Evolutionary conservation across 2,888 invertebrate species (phyloP).

Genomic region (Encarsia formosa): DNA sequence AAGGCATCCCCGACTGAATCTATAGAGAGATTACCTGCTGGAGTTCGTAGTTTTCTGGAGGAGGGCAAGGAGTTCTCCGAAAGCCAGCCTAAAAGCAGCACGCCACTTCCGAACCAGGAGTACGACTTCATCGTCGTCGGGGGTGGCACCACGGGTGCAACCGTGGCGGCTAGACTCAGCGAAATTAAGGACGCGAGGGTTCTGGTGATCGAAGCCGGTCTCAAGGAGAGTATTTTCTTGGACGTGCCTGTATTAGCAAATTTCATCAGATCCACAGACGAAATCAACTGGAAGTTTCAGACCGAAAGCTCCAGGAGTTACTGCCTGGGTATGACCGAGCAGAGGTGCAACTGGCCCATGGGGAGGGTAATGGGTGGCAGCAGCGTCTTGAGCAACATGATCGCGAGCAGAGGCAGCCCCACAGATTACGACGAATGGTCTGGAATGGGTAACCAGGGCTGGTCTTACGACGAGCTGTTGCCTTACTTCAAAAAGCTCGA

Average conservation of each 20-base stretch:
- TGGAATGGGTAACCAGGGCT: conserved; percentile 49
- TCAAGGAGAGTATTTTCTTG: conserved; percentile 80
- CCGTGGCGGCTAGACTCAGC: conserved; percentile 72
- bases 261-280: conserved; percentile 71
- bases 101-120: conserved; percentile 2
- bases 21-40: conserved; percentile 4
- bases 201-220: conserved; percentile 74
- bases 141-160: conserved; percentile 61
- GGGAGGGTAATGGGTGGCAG: conserved; percentile 53
- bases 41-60: background rate
- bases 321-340: conserved; percentile 48
- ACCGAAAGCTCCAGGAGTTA: conserved; percentile 67
- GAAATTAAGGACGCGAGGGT: conserved; percentile 72
- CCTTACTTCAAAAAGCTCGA: conserved; percentile 55
- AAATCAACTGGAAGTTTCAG: conserved; percentile 84
- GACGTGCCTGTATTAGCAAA: conserved; percentile 79
- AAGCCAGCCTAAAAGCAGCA: conserved; percentile 6
- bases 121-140: conserved; percentile 33
- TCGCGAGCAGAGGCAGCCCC: conserved; percentile 52
- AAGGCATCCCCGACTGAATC: background rate
- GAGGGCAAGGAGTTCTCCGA: conserved; percentile 1
- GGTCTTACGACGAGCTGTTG: conserved; percentile 44
- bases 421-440: conserved; percentile 54
- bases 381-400: conserved; percentile 54
- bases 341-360: conserved; percentile 43